These are phyloP conservation scores for Porites cylindrica DNA, from an alignment of 92 coral and sea anemone species.

Conservation along the genomic window DNA sequence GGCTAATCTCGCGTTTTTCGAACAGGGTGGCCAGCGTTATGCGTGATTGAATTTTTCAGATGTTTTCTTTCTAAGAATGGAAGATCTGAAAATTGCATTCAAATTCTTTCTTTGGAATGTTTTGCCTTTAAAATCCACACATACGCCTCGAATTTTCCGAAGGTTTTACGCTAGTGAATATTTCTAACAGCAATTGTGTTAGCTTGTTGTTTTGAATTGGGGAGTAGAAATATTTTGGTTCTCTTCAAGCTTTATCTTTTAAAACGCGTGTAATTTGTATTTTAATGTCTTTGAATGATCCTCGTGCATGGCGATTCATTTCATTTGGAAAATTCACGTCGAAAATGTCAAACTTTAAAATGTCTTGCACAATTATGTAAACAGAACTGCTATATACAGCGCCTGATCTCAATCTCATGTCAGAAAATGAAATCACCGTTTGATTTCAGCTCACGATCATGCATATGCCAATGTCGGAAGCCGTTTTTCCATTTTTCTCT, in stretches of 20 bases:
- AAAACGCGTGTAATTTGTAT: neutral
- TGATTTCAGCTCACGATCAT: neutral
- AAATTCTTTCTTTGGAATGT: constrained; percentile 12
- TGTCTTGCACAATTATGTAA: neutral
- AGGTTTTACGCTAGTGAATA: neutral
- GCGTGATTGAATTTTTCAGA: neutral
- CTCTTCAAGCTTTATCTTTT: constrained; percentile 4
- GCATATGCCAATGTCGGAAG: neutral
- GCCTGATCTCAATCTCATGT: neutral
- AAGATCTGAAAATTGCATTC: constrained; percentile 14
- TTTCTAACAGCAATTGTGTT: neutral
- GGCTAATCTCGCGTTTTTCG: neutral
- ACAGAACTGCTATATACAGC: neutral
- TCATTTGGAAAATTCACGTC: constrained; percentile 15
- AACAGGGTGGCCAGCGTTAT: neutral
- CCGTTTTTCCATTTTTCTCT: constrained; percentile 6
- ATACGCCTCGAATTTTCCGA: neutral
- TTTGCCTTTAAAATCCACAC: neutral
- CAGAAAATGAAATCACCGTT: constrained; percentile 16
- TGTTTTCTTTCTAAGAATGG: neutral
- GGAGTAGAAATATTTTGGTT: constrained; percentile 3
- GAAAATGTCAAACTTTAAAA: constrained; percentile 2
- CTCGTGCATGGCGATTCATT: neutral
- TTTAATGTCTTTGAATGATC: neutral
- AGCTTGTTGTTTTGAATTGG: constrained; percentile 19